Percentiles rank a stretch among this genome's conserved stretches.
Evolutionary conservation across 2,113 vertebrate species (phyloP).

Genomic region (Paracanthobrama guichenoti): DNA sequence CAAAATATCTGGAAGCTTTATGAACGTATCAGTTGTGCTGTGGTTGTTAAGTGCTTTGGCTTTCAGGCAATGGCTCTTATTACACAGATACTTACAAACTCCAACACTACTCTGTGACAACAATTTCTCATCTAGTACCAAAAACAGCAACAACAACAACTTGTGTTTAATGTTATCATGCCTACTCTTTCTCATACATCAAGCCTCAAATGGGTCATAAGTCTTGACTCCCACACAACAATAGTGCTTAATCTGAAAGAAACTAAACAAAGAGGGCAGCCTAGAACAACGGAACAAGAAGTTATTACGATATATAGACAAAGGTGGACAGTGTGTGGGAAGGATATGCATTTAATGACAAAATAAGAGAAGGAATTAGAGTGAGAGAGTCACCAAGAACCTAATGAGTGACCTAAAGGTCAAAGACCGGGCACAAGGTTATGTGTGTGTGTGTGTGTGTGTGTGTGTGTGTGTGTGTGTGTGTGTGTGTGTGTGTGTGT

Average conservation of each 20-base stretch:
- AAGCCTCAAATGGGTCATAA: conserved; percentile 32
- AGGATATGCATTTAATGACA: conserved; percentile 31
- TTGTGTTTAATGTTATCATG: conserved; percentile 5
- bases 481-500: background rate
- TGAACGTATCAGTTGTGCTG: conserved; percentile 18
- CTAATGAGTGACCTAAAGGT: background rate
- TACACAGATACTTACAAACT: background rate
- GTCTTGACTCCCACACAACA: conserved; percentile 33
- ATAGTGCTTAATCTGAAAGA: background rate
- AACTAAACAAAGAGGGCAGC: conserved; percentile 31
- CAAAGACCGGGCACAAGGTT: background rate
- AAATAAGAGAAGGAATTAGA: background rate
- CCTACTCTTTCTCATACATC: background rate
- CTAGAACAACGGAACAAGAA: background rate
- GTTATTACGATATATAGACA: conserved; percentile 27
- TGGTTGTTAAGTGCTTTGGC: conserved; percentile 34
- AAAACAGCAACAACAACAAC: conserved; percentile 14
- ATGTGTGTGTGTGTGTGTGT: background rate
- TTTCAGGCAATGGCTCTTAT: conserved; percentile 5
- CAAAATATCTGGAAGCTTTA: conserved; percentile 16
- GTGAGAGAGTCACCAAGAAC: background rate
- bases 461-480: background rate
- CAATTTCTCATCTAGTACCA: conserved; percentile 1
- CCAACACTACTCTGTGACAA: background rate
- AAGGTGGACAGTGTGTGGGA: conserved; percentile 27